phyloP scores from a whole-genome alignment of 2,888 invertebrate species.

The Drosophila quinaria region DNA sequence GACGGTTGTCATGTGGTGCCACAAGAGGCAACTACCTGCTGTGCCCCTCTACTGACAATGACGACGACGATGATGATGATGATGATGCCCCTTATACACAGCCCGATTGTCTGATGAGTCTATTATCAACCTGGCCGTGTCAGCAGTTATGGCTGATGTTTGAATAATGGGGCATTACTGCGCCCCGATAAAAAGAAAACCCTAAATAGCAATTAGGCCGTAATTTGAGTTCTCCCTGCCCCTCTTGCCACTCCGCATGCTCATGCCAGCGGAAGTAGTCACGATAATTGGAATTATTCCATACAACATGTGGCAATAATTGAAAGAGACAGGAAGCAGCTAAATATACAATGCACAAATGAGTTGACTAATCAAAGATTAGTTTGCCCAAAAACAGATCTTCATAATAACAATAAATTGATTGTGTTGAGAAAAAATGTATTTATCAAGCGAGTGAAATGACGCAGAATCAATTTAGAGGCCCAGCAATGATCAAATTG shows the following conservation, averaged over 20 bases:
- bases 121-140: slow-evolving; percentile 67
- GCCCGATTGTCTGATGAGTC: slow-evolving; percentile 63
- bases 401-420: background rate
- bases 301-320: slow-evolving; percentile 25
- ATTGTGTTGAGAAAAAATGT: too few relatives aligned
- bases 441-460: too few relatives aligned
- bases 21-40: slow-evolving; percentile 59
- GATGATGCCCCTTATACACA: slow-evolving; percentile 15
- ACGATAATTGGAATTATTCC: slow-evolving; percentile 68
- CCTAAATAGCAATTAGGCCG: slow-evolving; percentile 75
- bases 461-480: too few relatives aligned
- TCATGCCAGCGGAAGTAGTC: slow-evolving; percentile 63
- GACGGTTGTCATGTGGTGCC: slow-evolving; percentile 16
- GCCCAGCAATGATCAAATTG: too few relatives aligned
- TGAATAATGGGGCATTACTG: slow-evolving; percentile 68
- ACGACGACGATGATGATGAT: slow-evolving; percentile 9
- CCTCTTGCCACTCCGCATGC: slow-evolving; percentile 4
- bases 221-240: slow-evolving; percentile 56
- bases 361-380: slow-evolving; percentile 12
- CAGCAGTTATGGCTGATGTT: slow-evolving; percentile 68
- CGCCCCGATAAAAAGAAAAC: slow-evolving; percentile 38
- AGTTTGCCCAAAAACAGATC: background rate
- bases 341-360: slow-evolving; percentile 14
- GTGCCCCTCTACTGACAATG: slow-evolving; percentile 33
- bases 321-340: slow-evolving; percentile 40